Base-by-base conservation (phyloP, 1,140 invertebrate genomes). In the Andricus grossulariae region DNA sequence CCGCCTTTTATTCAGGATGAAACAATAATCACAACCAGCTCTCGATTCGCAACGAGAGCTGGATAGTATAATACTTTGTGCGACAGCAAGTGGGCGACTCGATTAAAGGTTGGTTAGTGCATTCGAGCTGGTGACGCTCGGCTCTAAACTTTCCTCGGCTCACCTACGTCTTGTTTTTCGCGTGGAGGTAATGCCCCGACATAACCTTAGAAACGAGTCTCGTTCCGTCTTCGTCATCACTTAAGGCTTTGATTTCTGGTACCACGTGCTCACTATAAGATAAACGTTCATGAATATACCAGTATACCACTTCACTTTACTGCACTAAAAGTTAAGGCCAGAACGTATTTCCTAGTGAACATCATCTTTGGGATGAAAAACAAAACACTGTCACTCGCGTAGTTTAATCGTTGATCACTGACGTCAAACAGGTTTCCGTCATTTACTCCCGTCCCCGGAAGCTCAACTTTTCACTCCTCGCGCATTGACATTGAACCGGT, bases 401-500 rank as follows among this genome's bases (percentile, higher is more conserved):
- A 18, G 52, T 18, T 54, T 19, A 13, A 39, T 66, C 16, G n/a
- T 1, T 8, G 25, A 2, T 13, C 32, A 45, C 39, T 16, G 6
- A 66, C 21, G 25, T 16, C 25, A 66, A 66, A 66, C 60, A n/a
- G 60, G 60, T 66, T 66, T 66, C 13, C 32, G 32, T 66, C 32
- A 66, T 66, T 45, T 15, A 25, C 2, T 66, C 6, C 15, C 32
- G 60, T 45, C 60, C 16, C 25, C 32, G 60, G 60, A 66, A 45
- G 60, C 15, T 39, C n/a, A 66, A 66, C 32, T 66, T 66, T 66
- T 66, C 60, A 66, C 25, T 66, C 32, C 60, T 45, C 39, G 60
- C 60, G 4, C 25, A 32, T 66, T 66, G 60, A 66, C 60, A 66
- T 45, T 66, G 60, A 66, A 66, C 39, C 60, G 32, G 60, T 66